A percentile compares a stretch with the other conserved stretches of the same genome.
These are phyloP conservation scores for Eurois occulta DNA, from an alignment of 2,888 invertebrate genomes.

Conservation along the genomic window DNA sequence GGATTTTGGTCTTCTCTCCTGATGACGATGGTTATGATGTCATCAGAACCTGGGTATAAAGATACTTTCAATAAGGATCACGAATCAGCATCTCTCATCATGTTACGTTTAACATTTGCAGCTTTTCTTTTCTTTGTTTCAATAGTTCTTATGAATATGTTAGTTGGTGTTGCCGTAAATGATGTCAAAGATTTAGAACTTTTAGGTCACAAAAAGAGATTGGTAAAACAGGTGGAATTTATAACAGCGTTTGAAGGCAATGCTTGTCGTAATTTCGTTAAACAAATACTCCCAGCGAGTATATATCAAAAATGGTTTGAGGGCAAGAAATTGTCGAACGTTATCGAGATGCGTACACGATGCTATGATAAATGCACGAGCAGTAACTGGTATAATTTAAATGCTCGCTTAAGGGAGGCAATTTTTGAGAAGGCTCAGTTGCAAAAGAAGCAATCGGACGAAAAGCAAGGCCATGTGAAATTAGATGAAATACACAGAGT, in stretches of 20 bases:
- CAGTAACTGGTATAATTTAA: constrained; percentile 71
- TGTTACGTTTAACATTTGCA: constrained; percentile 87
- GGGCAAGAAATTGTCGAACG: constrained; percentile 16
- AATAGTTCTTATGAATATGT: constrained; percentile 90
- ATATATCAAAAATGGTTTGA: constrained; percentile 27
- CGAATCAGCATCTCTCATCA: constrained; percentile 74
- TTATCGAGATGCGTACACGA: constrained; percentile 45
- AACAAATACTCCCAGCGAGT: constrained; percentile 47
- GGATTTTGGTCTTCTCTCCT: constrained; percentile 87
- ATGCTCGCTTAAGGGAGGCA: constrained; percentile 78
- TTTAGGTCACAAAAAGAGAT: constrained; percentile 87
- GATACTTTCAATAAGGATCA: constrained; percentile 54
- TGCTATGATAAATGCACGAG: constrained; percentile 25
- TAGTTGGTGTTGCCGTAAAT: constrained; percentile 90
- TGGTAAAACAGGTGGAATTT: constrained; percentile 89
- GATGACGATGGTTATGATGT: constrained; percentile 91
- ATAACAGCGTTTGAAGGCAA: constrained; percentile 72
- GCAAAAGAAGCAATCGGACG: constrained; percentile 78
- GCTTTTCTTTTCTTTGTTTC: constrained; percentile 82
- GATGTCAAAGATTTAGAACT: constrained; percentile 89
- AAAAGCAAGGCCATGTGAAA: constrained; percentile 72
- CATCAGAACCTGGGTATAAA: constrained; percentile 89
- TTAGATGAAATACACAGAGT: constrained; percentile 63
- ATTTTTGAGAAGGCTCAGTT: constrained; percentile 81
- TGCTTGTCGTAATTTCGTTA: constrained; percentile 49